Percentiles rank a stretch among this genome's conserved stretches.
These are phyloP conservation scores for Drosophila rellima DNA, from an alignment of 2,888 invertebrate species.

Conservation along the genomic window DNA sequence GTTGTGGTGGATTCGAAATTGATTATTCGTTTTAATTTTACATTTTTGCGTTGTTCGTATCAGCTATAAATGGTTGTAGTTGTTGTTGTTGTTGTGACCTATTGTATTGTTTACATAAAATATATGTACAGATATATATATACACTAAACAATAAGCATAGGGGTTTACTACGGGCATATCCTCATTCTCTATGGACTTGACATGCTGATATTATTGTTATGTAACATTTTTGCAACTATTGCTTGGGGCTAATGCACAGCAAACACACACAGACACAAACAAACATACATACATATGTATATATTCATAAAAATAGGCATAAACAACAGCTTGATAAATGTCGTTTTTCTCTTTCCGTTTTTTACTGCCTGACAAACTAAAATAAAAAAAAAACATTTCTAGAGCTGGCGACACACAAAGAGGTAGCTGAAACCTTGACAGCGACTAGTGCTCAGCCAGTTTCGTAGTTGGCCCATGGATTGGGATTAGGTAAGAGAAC, in stretches of 20 bases:
- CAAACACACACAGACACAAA: conserved; percentile 19
- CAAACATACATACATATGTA: conserved; percentile 4
- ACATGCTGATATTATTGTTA: conserved; percentile 59
- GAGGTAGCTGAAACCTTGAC: conserved; percentile 57
- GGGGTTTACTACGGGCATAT: conserved; percentile 18
- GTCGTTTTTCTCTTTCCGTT: conserved; percentile 39
- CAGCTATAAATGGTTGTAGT: conserved; percentile 49
- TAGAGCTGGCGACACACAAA: conserved; percentile 37
- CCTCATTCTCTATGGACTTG: conserved; percentile 25
- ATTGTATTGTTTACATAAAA: conserved; percentile 67
- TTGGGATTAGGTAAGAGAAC: conserved; percentile 65
- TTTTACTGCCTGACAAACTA: conserved; percentile 9
- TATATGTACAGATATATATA: conserved; percentile 39
- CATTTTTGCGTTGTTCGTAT: conserved; percentile 57
- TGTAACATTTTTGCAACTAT: conserved; percentile 49
- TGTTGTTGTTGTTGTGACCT: conserved; percentile 63
- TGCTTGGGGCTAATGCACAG: conserved; percentile 17
- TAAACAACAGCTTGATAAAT: conserved; percentile 34
- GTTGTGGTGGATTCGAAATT: conserved; percentile 40
- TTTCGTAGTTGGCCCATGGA: conserved; percentile 35
- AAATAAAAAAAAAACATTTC: conserved; percentile 37
- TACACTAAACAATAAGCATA: conserved; percentile 36
- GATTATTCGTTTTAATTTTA: conserved; percentile 42
- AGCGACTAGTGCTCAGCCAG: conserved; percentile 51
- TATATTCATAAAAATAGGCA: conserved; percentile 22